phyloP scores from a whole-genome alignment of 2,797 vertebrate species.

The Sebastes cheni region DNA sequence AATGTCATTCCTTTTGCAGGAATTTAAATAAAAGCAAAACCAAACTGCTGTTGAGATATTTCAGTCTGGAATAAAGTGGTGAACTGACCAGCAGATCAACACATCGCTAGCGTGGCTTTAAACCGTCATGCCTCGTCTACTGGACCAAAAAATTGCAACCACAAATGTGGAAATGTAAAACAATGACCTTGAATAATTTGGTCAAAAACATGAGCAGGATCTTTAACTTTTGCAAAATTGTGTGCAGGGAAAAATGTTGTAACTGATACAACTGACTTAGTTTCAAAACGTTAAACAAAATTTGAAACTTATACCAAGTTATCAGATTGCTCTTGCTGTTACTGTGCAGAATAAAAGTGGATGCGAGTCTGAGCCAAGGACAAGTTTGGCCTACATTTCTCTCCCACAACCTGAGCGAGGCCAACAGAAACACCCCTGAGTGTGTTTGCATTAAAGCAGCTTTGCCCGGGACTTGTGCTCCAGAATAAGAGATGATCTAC shows the following conservation, averaged over 20 bases:
- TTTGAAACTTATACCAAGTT: not conserved
- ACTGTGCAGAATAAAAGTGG: not conserved
- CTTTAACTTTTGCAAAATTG: not conserved
- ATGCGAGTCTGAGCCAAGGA: conserved; percentile 18
- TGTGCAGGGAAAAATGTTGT: not conserved
- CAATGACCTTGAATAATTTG: not conserved
- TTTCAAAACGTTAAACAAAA: not conserved
- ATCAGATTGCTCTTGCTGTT: not conserved
- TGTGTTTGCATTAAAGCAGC: conserved; percentile 45
- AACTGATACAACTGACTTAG: not conserved
- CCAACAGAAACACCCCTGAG: conserved; percentile 54
- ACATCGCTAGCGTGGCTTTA: not conserved
- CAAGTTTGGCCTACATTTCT: conserved; percentile 9
- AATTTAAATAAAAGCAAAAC: not conserved
- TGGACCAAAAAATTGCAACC: not conserved
- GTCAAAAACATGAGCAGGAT: not conserved
- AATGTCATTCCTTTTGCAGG: not conserved
- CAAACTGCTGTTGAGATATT: not conserved
- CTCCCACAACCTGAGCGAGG: conserved; percentile 7
- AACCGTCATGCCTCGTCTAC: not conserved
- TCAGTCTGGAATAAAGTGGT: not conserved
- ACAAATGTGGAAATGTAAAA: not conserved
- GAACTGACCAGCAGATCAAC: not conserved
- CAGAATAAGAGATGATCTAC: conserved; percentile 43
- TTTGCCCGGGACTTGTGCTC: conserved; percentile 17